Conservation (phyloP, 2,113 vertebrate genomes). For the Dendrocopos noguchii region DNA sequence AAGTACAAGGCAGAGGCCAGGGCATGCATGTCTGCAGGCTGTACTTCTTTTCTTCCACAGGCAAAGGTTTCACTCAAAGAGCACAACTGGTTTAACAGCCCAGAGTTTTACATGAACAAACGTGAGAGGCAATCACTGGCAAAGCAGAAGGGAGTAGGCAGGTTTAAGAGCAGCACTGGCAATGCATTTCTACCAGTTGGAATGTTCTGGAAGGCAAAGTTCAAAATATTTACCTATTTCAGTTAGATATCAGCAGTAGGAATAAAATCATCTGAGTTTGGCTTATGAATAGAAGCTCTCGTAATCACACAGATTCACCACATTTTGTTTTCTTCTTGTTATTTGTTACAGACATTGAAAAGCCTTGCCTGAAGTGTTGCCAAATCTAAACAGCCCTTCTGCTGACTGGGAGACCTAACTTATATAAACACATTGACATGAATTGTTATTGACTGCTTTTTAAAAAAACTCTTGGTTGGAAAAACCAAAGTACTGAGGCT, state of each 20-base stretch:
- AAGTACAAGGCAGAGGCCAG: not conserved
- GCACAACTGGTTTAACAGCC: not conserved
- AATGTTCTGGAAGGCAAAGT: constrained; percentile 18
- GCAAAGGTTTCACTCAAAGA: not conserved
- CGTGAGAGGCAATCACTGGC: not conserved
- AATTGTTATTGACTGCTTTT: not conserved
- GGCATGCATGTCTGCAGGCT: not conserved
- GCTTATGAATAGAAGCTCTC: constrained; percentile 10
- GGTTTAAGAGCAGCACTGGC: not conserved
- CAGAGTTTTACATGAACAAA: not conserved
- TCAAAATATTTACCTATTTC: constrained; percentile 43
- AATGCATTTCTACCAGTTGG: not conserved
- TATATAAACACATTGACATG: not conserved
- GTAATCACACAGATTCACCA: constrained; percentile 20
- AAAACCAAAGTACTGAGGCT: not conserved
- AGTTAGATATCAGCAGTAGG: not conserved
- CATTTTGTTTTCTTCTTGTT: constrained; percentile 37
- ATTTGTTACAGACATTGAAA: constrained; percentile 1
- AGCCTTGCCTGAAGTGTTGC: not conserved
- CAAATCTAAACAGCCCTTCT: constrained; percentile 24
- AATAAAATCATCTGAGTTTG: not conserved
- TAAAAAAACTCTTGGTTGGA: not conserved
- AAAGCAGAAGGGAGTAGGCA: not conserved
- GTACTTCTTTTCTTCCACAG: not conserved
- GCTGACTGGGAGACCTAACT: constrained; percentile 4